Base-by-base conservation (phyloP, 1,140 invertebrate species). In the Pomacea maculata region DNA sequence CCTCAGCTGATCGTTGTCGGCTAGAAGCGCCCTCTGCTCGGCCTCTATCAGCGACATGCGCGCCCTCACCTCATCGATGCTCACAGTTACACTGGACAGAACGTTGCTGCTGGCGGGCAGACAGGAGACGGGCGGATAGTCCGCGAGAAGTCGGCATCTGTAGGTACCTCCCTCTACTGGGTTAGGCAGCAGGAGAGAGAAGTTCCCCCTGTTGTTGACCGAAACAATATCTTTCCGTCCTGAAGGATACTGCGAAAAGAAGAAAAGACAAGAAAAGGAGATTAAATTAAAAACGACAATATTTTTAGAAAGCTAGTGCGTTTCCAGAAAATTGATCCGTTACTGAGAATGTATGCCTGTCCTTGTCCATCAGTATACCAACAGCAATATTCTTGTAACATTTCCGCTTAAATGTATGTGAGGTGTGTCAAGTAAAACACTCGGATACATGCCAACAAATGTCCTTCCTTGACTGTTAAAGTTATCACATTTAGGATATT, bases 111-210 rank as follows among this genome's bases (percentile, higher is more conserved):
- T n/a, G 10, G 21, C 67, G 21, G 67, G 67, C 11, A 70, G 67
- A 21, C 67, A 70, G 12, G 67, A 70, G 1, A 34, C 67, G 11
- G 29, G 29, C 21, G 67, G 29, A n/a, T n/a, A 70, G 9, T 70
- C 29, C 10, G n/a, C 12, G 12, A 34, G 67, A 25, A 70, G 29
- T 2, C 67, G 67, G 29, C 67, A 70, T 0, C 0, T n/a, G 67
- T 70, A 70, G 21, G 12, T n/a, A 25, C 67, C 67, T 70, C 67
- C 67, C 67, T 70, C 67, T n/a, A 70, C 67, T 15, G 67, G 67
- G 67, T 70, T 70, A 12, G 67, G 67, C 67, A 70, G 67, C 67
- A 70, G 12, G n/a, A 70, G 67, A 12, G 21, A 25, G 67, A 70
- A 70, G 29, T 25, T 70, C 1, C 67, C 67, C 10, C 67, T 34